These are phyloP conservation scores for Procavia capensis DNA, from an alignment of 2,113 vertebrate genomes.

Conservation along the genomic window DNA sequence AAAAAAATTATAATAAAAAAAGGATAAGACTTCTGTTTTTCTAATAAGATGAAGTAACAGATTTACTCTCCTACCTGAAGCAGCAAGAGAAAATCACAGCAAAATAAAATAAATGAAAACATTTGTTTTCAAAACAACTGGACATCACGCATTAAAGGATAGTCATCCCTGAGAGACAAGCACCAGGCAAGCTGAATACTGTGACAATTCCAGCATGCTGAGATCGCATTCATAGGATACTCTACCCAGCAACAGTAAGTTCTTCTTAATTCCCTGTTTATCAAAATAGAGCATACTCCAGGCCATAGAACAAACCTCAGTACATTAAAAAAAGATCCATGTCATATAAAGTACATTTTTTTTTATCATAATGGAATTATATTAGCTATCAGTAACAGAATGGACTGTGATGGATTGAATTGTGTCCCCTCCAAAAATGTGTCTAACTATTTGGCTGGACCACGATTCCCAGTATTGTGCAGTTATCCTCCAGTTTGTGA, in stretches of 20 bases:
- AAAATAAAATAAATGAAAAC: not conserved
- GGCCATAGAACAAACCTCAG: not conserved
- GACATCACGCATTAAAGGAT: not conserved
- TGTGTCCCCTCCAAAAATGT: too few relatives aligned
- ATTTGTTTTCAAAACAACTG: not conserved
- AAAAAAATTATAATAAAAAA: not conserved
- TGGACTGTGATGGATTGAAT: too few relatives aligned
- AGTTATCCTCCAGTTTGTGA: too few relatives aligned
- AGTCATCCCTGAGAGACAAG: not conserved
- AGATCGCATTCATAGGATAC: not conserved
- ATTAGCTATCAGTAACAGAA: constrained; percentile 3
- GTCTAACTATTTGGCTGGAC: too few relatives aligned
- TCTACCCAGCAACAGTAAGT: not conserved
- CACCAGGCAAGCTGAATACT: not conserved
- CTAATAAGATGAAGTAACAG: not conserved
- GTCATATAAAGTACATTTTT: not conserved
- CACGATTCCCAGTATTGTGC: too few relatives aligned
- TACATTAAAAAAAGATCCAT: not conserved
- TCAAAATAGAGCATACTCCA: not conserved
- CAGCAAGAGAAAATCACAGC: not conserved
- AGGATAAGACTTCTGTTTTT: not conserved
- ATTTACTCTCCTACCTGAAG: not conserved
- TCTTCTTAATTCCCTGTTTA: not conserved
- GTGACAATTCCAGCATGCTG: not conserved
- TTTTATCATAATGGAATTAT: not conserved